Evolutionary conservation across 1,140 invertebrate genomes (phyloP).

Genomic region (Bactericera cockerelli): DNA sequence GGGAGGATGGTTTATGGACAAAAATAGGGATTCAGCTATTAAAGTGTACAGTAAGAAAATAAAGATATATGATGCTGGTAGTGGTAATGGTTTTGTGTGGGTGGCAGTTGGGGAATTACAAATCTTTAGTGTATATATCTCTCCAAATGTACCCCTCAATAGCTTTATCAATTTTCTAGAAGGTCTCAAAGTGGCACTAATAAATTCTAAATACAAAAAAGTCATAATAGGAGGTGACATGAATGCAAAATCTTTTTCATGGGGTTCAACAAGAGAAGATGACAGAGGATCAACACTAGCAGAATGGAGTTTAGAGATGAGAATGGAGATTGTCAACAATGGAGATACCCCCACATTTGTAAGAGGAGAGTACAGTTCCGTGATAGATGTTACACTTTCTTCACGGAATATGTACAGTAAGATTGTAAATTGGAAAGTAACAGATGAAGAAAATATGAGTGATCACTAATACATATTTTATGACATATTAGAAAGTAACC

Average conservation of each 20-base stretch:
- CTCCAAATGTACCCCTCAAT: not conserved
- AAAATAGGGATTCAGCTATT: not conserved
- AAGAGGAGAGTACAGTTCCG: not conserved
- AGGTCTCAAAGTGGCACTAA: not conserved
- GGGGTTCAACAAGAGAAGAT: not conserved
- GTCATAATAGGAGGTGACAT: not conserved
- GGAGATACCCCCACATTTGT: conserved; percentile 1
- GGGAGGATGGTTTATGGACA: conserved; percentile 3
- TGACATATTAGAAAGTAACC: not conserved
- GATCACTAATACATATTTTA: not conserved
- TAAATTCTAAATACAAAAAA: not conserved
- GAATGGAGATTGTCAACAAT: not conserved
- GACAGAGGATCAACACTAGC: not conserved
- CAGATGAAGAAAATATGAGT: not conserved
- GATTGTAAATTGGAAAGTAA: not conserved
- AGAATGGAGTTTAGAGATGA: not conserved
- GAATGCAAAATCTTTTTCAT: not conserved
- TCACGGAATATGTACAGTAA: not conserved
- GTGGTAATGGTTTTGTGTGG: conserved; percentile 1
- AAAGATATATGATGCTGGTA: not conserved
- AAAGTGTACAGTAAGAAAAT: not conserved
- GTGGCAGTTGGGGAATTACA: not conserved
- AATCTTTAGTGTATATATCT: not conserved
- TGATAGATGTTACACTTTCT: not conserved
- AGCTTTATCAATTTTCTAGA: not conserved